Conservation (phyloP, 2,888 invertebrate species). For the Catocala sponsa region DNA sequence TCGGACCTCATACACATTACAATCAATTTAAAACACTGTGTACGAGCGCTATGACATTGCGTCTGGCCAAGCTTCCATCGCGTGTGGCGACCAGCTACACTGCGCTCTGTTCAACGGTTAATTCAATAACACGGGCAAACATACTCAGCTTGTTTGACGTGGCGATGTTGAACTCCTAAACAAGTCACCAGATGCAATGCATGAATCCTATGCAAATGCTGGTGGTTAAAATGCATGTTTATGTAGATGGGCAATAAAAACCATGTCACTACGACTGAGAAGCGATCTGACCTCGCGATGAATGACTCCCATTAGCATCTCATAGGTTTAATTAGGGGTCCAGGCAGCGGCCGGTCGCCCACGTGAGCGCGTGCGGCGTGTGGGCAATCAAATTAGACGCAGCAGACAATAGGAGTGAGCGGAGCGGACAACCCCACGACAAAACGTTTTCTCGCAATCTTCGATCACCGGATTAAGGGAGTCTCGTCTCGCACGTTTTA, state of each 20-base stretch:
- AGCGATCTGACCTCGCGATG: conserved; percentile 73
- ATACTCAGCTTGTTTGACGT: conserved; percentile 61
- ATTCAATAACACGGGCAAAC: conserved; percentile 74
- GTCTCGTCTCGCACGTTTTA: conserved; percentile 87
- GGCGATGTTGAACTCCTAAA: conserved; percentile 71
- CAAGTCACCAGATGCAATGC: conserved; percentile 55
- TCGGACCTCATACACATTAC: conserved; percentile 81
- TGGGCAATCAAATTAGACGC: conserved; percentile 84
- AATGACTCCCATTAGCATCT: conserved; percentile 79
- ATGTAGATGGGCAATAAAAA: conserved; percentile 62
- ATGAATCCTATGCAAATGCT: conserved; percentile 51
- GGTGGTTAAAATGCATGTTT: conserved; percentile 60
- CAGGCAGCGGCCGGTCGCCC: conserved; percentile 72
- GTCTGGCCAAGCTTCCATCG: conserved; percentile 72
- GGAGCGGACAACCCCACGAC: conserved; percentile 85
- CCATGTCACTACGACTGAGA: conserved; percentile 58
- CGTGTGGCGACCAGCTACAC: conserved; percentile 72
- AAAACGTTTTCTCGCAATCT: conserved; percentile 88
- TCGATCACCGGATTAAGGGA: conserved; percentile 88
- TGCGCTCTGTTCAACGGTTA: conserved; percentile 57
- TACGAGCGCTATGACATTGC: conserved; percentile 73
- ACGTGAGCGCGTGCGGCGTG: conserved; percentile 73
- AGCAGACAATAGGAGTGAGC: conserved; percentile 80
- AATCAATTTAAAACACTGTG: conserved; percentile 83
- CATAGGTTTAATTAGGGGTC: conserved; percentile 82